Base-by-base conservation (phyloP, 2,797 vertebrate genomes). In the Prunella strophiata region DNA sequence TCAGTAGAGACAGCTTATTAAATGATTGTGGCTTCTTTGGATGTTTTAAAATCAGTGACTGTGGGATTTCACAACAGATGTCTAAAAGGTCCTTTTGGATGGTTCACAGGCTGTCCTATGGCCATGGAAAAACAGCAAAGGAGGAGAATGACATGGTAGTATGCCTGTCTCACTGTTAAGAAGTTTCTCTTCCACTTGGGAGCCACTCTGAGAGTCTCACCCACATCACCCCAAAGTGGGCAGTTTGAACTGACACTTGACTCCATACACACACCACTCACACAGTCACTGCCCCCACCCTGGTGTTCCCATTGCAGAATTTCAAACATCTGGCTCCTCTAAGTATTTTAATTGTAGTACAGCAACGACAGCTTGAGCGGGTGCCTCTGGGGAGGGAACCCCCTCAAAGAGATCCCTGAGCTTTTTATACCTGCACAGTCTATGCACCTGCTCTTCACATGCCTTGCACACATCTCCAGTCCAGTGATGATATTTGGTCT, bases 231-330 rank as follows among this genome's bases (percentile, higher is more conserved):
- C 54, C 52, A 59, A 47, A 23, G 2, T 29, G 26, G 52, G 40
- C 42, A 51, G 52, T 40, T 78, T 6, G 29, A 52, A 25, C 30
- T 52, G 58, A 47, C 7, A 22, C n/a, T 11, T 45, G 38, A 27
- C 21, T 65, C 43, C 51, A 43, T 16, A 38, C 38, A 63, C 29
- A 57, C 50, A 63, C 14, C 10, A 26, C 25, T 52, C 38, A 51
- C 29, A 40, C 10, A 23, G 13, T 27, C 3, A 0, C 38, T 4
- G 12, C 40, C 42, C 48, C 2, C 3, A 48, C 13, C 26, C 21
- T 32, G 70, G 18, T 10, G 34, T 68, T 67, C 77, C 30, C 22
- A 4, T 10, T 42, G 42, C 34, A 68, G 40, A 48, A 67, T 32
- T 79, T 81, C 61, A 47, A 74, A 81, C 40, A 27, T 9, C 29